Base-by-base conservation (phyloP, 1,140 invertebrate species). In the Muscidifurax raptorellus region DNA sequence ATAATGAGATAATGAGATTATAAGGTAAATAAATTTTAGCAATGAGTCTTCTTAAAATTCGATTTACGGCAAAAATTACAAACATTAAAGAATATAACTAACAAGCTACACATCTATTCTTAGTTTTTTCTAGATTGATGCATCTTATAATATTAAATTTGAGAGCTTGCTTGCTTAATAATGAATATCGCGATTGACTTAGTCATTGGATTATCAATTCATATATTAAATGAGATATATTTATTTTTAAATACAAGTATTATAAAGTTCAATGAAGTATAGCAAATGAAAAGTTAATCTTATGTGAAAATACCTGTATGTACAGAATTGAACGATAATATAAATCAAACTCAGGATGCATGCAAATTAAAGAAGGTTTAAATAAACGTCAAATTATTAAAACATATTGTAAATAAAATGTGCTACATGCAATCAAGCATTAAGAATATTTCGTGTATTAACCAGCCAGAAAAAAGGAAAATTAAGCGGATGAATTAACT, bases 211-310 rank as follows among this genome's bases (percentile, higher is more conserved):
- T 27, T 75, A 3, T 64, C 52, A 30, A 66, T 78, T 78, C 47
- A 59, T 25, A 30, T 28, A 13, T 59, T 64, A 59, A 59, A n/a
- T 18, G 18, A n/a, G n/a, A 59, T 22, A 59, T 59, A 59, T 59
- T 59, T 59, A 59, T 22, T 59, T n/a, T n/a, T 18, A 13, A 59
- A 18, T 22, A n/a, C 18, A 59, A 59, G 36, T 40, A 40, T 59
- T 59, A 59, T n/a, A 59, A 69, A 27, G 27, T 28, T 36, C 69
- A 75, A 64, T 75, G 71, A 82, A 82, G 69, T 82, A 36, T 59
- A 36, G 13, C 32, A 36, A 25, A 6, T 18, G 27, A 18, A 40
- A 27, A 30, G 75, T 77, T 76, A 47, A 76, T 47, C 13, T 52
- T 1, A 47, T 64, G 75, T 59, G 12, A 13, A 30, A 30, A 22